Conservation (phyloP, 2,113 vertebrate genomes). For the Dipodomys ordii region DNA sequence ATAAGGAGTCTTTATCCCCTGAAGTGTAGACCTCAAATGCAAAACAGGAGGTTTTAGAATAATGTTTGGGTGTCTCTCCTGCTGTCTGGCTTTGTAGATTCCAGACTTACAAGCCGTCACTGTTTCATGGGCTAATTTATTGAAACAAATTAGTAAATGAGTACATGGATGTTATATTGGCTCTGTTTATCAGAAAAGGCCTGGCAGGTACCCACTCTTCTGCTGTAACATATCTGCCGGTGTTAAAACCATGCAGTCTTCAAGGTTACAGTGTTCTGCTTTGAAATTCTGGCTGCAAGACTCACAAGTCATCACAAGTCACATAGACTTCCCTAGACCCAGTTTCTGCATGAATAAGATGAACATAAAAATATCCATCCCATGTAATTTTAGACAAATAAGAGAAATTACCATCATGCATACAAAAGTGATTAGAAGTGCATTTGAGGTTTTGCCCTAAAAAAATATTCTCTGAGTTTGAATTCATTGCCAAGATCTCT, state of each 20-base stretch:
- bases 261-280: not conserved
- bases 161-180: no score
- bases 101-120: not conserved
- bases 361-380: not conserved
- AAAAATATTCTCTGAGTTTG: not conserved
- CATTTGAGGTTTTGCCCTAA: not conserved
- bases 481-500: not conserved
- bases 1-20: not conserved
- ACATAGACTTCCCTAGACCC: not conserved
- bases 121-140: not conserved
- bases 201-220: no score
- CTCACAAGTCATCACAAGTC: not conserved
- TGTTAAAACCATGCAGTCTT: not conserved
- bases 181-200: no score
- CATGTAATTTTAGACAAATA: not conserved
- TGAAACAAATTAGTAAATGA: not conserved
- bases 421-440: not conserved
- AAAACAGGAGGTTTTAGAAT: not conserved
- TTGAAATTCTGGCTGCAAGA: not conserved
- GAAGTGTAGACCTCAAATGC: not conserved
- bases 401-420: not conserved
- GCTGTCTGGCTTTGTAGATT: no score
- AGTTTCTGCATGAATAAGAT: not conserved
- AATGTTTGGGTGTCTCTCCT: not conserved
- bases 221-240: no score